Base-by-base conservation (phyloP, 2,797 vertebrate genomes). In the Typhlichthys subterraneus region DNA sequence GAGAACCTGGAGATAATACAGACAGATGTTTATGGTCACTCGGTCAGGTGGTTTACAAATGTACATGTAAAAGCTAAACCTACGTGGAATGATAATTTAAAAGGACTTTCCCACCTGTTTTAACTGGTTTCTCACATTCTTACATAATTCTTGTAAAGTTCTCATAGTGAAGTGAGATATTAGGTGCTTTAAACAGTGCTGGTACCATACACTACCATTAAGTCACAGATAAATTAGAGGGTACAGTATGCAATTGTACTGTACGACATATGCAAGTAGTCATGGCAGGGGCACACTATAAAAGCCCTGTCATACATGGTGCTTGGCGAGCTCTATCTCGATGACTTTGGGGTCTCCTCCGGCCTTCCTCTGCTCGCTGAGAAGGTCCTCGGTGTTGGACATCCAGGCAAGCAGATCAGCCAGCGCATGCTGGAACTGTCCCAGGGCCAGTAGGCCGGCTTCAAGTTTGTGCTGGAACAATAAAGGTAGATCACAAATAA, bases 291-390 rank as follows among this genome's bases (percentile, higher is more conserved):
- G 3, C 45, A 38, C 46, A 45, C 1, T 7, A 45, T 10, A 53
- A 17, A 3, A 19, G 15, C 46, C 56, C 10, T 62, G n/a, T 46
- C 95, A 0, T 95, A 99, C 98, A 14, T 99, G 95, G 86, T 99
- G 98, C 76, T 99, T 99, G 77, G 98, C 98, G 1, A 99, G 95
- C 83, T 98, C 96, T 15, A 99, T 98, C 90, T 99, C 98, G 51
- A 99, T 96, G 81, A 95, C 94, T 89, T 99, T 99, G 13, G 96
- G 98, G 88, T 99, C 97, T 69, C 95, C 95, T 56, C 94, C 95
- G 33, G 95, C 91, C 46, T 96, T 92, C 85, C 94, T 95, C 93
- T 99, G 96, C 70, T 98, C 97, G 29, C 87, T 90, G 12, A 99
- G 94, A 77, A 98, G 87, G 47, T 95, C 96, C 83, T 99, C 97